phyloP scores from a whole-genome alignment of 2,888 invertebrate species.

The Erebia palarica region DNA sequence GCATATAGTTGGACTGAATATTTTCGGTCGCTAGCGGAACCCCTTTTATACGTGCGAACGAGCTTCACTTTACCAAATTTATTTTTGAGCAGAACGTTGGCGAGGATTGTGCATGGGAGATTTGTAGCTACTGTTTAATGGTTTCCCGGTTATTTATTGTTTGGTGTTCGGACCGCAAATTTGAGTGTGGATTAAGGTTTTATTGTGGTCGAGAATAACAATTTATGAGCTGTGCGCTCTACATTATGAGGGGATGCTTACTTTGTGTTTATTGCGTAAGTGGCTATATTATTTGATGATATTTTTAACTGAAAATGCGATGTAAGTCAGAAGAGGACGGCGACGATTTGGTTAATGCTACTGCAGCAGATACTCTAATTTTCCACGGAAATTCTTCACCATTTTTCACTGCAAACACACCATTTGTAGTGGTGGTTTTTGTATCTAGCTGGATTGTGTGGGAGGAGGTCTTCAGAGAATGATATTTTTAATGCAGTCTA shows the following conservation, averaged over 20 bases:
- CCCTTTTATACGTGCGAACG: not conserved
- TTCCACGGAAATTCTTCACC: no score
- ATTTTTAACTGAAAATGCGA: no score
- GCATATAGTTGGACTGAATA: no score
- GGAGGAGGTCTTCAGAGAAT: no score
- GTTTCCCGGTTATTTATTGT: conserved; percentile 27
- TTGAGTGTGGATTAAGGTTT: conserved; percentile 29
- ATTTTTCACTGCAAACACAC: no score
- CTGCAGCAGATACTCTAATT: no score
- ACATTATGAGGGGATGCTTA: conserved; percentile 11
- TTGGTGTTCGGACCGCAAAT: conserved; percentile 27
- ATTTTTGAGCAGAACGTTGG: conserved; percentile 23
- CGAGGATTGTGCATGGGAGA: conserved; percentile 24
- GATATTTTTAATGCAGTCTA: no score
- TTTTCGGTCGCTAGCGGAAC: conserved; percentile 6
- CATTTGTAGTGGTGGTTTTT: no score
- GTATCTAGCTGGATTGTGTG: no score
- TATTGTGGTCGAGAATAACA: conserved; percentile 27
- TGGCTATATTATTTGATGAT: not conserved
- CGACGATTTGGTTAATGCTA: no score
- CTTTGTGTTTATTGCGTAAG: not conserved
- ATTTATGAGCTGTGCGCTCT: conserved; percentile 22
- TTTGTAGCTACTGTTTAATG: conserved; percentile 28
- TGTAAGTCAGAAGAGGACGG: no score
- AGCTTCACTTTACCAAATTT: conserved; percentile 14